Base-by-base conservation (phyloP, 2,113 vertebrate species). In the Manacus vitellinus region DNA sequence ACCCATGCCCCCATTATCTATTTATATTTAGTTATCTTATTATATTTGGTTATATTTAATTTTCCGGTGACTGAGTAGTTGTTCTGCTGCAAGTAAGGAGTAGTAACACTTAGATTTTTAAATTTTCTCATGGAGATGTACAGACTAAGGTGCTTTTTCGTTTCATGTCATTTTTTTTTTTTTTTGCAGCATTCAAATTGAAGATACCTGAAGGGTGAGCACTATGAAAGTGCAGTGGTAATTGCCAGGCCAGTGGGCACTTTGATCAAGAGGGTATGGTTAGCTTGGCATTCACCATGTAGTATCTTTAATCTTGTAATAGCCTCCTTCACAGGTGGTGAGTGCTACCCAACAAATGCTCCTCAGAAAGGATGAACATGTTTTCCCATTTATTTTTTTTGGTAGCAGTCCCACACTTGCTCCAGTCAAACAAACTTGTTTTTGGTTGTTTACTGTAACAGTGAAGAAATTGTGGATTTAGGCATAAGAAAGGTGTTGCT, bases 71-170 rank as follows among this genome's bases (percentile, higher is more conserved):
- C 16, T 49, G 20, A 83, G 19, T 58, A 82, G 10, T 12, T 43
- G 15, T 21, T 77, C 30, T 31, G 8, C 78, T 93, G 25, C 31
- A 65, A 65, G 14, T 30, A 76, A 72, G n/a, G 8, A 74, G 30
- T 43, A 51, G 52, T 55, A n/a, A 14, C 55, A 41, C 25, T 54
- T 71, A 15, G 41, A 37, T 6, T 17, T 68, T 22, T 33, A 20
- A 25, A 6, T 21, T 43, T n/a, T 12, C 27, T 35, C 19, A 37
- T 27, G 23, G 39, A 65, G 10, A 30, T 0, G 0, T 33, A 31
- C 11, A 77, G 25, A 27, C 27, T 56, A 13, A 43, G 17, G 7
- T 70, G 7, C 1, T 31, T 22, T 41, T 39, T 41, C 5, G 31
- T 58, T 59, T 51, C 5, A 11, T 51, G 46, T 56, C 7, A 5